Conservation (phyloP, 2,888 invertebrate species). For the Actias luna region DNA sequence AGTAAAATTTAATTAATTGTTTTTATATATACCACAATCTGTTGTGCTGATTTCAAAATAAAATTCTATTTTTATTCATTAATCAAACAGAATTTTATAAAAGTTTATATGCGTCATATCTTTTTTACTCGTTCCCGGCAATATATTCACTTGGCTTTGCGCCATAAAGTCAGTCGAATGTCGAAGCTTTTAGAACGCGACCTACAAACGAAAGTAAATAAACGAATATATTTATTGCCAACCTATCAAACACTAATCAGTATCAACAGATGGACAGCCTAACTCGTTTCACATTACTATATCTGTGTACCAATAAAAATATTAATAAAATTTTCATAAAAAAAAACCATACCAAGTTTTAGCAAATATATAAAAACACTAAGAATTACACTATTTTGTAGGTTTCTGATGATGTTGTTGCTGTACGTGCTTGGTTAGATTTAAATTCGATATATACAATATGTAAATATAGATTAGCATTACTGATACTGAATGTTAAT, state of each 20-base stretch:
- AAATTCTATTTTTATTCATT: neutral
- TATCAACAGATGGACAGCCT: neutral
- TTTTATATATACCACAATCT: neutral
- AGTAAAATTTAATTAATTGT: neutral
- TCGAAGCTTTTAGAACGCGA: neutral
- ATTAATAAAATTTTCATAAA: neutral
- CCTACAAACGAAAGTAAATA: neutral
- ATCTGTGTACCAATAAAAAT: neutral
- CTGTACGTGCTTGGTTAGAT: neutral
- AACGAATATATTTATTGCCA: neutral
- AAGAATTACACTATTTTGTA: too few relatives aligned
- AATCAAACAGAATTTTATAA: neutral
- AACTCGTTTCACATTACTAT: neutral
- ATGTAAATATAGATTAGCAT: too few relatives aligned
- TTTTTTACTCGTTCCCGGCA: neutral
- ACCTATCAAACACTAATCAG: neutral
- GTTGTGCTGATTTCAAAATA: neutral
- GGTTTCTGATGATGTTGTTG: neutral
- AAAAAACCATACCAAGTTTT: neutral
- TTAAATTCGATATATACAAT: neutral
- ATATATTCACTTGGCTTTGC: neutral
- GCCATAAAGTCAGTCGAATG: constrained; percentile 2
- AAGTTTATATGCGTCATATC: neutral
- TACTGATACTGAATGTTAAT: too few relatives aligned
- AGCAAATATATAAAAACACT: too few relatives aligned